phyloP scores from a whole-genome alignment of 2,888 invertebrate genomes.

The Carpatolechia fugitivella region DNA sequence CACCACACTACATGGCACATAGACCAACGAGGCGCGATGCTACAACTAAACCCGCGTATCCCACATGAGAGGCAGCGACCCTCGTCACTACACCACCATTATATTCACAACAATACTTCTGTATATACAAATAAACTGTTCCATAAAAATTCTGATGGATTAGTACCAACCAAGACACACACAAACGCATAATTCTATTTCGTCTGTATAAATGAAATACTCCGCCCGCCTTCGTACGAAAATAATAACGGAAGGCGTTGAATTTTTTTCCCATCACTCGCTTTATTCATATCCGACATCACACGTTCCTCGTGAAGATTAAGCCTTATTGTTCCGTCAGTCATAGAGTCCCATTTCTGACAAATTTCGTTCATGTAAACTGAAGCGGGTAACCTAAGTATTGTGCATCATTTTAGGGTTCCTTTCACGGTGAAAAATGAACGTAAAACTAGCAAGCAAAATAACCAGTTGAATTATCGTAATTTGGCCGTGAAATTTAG shows the following conservation, averaged over 20 bases:
- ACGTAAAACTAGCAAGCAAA: too few species aligned
- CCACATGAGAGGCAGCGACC: too few species aligned
- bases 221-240: constrained; percentile 13
- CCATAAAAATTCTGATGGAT: too few species aligned
- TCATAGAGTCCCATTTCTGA: constrained; percentile 66
- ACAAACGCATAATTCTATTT: too few species aligned
- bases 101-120: too few species aligned
- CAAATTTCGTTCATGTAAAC: constrained; percentile 57
- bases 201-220: constrained; percentile 51
- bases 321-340: constrained; percentile 68
- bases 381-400: constrained; percentile 57
- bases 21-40: too few species aligned
- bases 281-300: constrained; percentile 41
- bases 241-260: constrained; percentile 14
- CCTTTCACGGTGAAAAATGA: not conserved
- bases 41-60: too few species aligned
- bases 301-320: constrained; percentile 62
- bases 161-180: too few species aligned
- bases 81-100: too few species aligned
- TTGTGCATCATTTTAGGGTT: constrained; percentile 38
- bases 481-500: too few species aligned
- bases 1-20: too few species aligned
- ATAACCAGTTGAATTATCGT: too few species aligned
- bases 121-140: not conserved
- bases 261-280: constrained; percentile 32